Evolutionary conservation across 2,113 vertebrate species (phyloP).

Genomic region (Barbus barbus): DNA sequence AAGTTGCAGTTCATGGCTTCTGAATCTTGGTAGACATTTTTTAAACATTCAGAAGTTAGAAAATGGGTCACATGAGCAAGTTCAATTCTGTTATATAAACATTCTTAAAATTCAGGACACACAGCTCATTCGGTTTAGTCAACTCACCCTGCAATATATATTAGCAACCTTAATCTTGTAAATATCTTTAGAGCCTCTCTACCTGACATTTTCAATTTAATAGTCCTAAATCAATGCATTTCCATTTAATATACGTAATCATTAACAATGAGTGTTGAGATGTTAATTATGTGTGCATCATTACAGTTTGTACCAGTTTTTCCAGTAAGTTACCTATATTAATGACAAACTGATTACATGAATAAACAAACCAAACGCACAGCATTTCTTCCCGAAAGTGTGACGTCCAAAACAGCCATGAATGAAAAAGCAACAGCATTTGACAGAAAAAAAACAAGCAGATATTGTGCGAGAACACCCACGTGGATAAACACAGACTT

Average conservation of each 20-base stretch:
- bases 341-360: no score
- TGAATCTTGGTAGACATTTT: not conserved
- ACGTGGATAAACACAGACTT: not conserved
- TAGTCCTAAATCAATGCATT: not conserved
- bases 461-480: not conserved
- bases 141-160: not conserved
- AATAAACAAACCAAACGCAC: no score
- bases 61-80: not conserved
- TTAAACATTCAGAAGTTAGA: not conserved
- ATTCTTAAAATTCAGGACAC: not conserved
- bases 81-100: not conserved
- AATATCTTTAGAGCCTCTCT: not conserved
- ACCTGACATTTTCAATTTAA: not conserved
- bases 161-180: not conserved
- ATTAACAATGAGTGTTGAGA: not conserved
- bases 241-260: not conserved
- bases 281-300: not conserved
- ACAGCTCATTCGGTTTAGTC: not conserved
- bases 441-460: not conserved
- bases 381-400: no score
- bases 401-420: no score
- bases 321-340: no score
- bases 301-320: not conserved
- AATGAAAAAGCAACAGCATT: not conserved
- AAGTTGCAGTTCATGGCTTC: not conserved